Evolutionary conservation across 2,888 invertebrate genomes (phyloP).

Genomic region (Malacosoma neustria): DNA sequence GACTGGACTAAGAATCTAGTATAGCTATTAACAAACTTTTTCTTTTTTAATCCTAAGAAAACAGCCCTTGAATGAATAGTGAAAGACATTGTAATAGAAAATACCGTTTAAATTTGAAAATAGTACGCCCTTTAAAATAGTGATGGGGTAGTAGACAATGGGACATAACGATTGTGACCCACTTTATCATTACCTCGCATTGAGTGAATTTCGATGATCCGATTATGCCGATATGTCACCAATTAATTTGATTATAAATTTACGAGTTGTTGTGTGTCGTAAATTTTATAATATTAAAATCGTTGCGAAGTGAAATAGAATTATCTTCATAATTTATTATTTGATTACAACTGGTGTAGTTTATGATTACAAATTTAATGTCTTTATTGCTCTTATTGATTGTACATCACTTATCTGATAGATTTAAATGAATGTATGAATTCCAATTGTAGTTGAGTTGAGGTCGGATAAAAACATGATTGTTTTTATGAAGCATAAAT

Average conservation of each 20-base stretch:
- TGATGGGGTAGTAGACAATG: neutral
- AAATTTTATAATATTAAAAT: constrained; percentile 51
- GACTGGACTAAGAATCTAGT: too few relatives aligned
- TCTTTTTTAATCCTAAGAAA: too few relatives aligned
- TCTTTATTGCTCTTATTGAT: constrained; percentile 18
- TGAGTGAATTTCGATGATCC: constrained; percentile 38
- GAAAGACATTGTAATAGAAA: too few relatives aligned
- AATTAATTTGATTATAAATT: constrained; percentile 57
- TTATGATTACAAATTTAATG: constrained; percentile 45
- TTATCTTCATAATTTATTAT: constrained; percentile 40
- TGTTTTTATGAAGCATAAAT: neutral
- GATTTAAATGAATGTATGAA: too few relatives aligned
- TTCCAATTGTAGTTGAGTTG: too few relatives aligned
- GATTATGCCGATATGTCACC: constrained; percentile 30
- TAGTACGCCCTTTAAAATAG: neutral
- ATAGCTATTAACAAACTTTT: too few relatives aligned
- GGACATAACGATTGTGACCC: constrained; percentile 11
- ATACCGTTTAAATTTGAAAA: constrained; percentile 1
- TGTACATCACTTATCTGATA: too few relatives aligned
- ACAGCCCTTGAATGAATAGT: too few relatives aligned
- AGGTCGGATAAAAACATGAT: neutral
- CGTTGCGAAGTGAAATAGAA: constrained; percentile 25
- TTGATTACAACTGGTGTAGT: constrained; percentile 51
- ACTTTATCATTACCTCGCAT: constrained; percentile 43
- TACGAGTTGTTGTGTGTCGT: constrained; percentile 65